These are phyloP conservation scores for Coenobita brevimanus DNA, from an alignment of 1,140 invertebrate species.

Conservation along the genomic window DNA sequence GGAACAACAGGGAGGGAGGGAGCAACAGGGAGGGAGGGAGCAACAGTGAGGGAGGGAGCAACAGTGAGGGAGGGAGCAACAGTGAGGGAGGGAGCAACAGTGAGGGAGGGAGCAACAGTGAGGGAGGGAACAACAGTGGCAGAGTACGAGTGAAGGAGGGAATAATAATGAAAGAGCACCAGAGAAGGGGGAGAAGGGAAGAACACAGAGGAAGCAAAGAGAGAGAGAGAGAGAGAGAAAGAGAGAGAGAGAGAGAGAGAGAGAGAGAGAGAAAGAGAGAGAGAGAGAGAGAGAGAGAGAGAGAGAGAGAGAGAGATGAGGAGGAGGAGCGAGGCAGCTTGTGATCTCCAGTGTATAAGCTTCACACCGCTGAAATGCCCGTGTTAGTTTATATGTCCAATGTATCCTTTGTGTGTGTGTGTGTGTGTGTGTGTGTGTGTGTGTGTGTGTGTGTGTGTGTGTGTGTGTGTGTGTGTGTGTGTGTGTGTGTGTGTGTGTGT, in stretches of 20 bases:
- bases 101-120: background rate
- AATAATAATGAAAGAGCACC: background rate
- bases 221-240: conserved; percentile 27
- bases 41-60: too few relatives aligned
- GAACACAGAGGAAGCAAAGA: background rate
- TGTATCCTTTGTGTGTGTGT: too few relatives aligned
- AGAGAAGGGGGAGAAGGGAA: too few relatives aligned
- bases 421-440: conserved; percentile 14
- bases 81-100: background rate
- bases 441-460: too few relatives aligned
- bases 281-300: background rate
- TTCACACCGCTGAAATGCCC: too few relatives aligned
- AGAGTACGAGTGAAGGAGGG: background rate
- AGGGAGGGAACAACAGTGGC: background rate
- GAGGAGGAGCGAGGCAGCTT: too few relatives aligned
- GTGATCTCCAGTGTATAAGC: too few relatives aligned
- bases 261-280: conserved; percentile 17
- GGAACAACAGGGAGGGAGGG: too few relatives aligned
- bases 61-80: too few relatives aligned
- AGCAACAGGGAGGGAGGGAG: too few relatives aligned
- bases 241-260: conserved; percentile 29
- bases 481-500: conserved; percentile 15
- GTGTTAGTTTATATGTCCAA: background rate
- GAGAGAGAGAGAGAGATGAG: too few relatives aligned
- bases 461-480: too few relatives aligned